phyloP scores from a whole-genome alignment of 23 tunicate species.

The Corella eumyota region DNA sequence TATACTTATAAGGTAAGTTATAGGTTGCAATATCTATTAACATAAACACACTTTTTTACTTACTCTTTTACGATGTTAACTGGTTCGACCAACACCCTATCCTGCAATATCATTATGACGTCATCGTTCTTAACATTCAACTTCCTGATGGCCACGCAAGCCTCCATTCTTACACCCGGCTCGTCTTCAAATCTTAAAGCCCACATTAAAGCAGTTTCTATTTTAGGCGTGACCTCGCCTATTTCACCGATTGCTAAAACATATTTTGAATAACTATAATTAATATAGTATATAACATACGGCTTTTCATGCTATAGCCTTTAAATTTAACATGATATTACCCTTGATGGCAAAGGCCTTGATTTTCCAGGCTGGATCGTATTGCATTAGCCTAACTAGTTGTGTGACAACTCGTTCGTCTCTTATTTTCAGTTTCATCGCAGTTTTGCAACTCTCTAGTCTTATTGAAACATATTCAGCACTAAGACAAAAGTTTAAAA shows the following conservation, averaged over 20 bases:
- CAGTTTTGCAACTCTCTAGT: slow-evolving; percentile 55
- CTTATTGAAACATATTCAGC: slow-evolving; percentile 83
- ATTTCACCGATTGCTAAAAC: slow-evolving; percentile 60
- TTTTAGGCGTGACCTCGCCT: slow-evolving; percentile 22
- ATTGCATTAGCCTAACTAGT: slow-evolving; percentile 45
- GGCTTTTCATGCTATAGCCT: neutral
- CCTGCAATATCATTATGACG: slow-evolving; percentile 52
- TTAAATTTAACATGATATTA: neutral
- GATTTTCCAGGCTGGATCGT: slow-evolving; percentile 77
- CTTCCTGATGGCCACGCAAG: slow-evolving; percentile 52
- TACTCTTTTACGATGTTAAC: slow-evolving; percentile 56
- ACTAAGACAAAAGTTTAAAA: slow-evolving; percentile 9
- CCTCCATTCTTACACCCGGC: slow-evolving; percentile 68
- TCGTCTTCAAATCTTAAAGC: slow-evolving; percentile 82
- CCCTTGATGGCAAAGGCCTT: slow-evolving; percentile 86
- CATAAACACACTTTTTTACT: slow-evolving; percentile 1
- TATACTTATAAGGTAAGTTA: too few relatives aligned
- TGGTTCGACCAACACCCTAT: slow-evolving; percentile 83
- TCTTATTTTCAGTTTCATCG: slow-evolving; percentile 32
- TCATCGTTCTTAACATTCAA: slow-evolving; percentile 8
- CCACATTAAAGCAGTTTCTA: slow-evolving; percentile 53
- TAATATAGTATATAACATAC: neutral
- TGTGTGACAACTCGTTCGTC: slow-evolving; percentile 43
- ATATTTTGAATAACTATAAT: neutral
- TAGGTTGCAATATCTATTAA: too few relatives aligned